These are phyloP conservation scores for Phrynocephalus versicolor DNA, from an alignment of 2,113 vertebrate genomes.

Conservation along the genomic window DNA sequence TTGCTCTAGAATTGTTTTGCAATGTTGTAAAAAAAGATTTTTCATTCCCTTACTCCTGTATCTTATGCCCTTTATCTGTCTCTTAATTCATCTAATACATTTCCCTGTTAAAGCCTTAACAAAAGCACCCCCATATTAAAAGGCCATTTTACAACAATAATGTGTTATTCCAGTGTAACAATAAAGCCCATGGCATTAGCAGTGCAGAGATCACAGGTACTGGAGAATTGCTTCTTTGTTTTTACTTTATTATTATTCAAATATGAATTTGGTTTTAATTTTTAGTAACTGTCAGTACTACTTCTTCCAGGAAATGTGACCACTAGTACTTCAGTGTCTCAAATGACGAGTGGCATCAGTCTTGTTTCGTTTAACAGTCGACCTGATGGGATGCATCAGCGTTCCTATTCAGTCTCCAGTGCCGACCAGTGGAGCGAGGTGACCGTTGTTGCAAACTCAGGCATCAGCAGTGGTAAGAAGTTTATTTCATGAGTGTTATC, in stretches of 20 bases:
- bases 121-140: too few relatives aligned
- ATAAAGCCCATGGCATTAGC: not conserved
- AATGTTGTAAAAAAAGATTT: too few relatives aligned
- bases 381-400: conserved; percentile 93
- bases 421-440: conserved; percentile 98
- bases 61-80: too few relatives aligned
- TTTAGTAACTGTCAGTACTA: conserved; percentile 66
- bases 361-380: conserved; percentile 92
- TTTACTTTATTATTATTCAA: conserved; percentile 3
- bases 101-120: too few relatives aligned
- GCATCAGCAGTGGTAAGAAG: conserved; percentile 91
- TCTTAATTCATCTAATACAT: too few relatives aligned
- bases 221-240: not conserved
- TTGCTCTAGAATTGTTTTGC: too few relatives aligned
- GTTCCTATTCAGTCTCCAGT: conserved; percentile 96
- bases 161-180: not conserved
- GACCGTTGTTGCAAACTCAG: conserved; percentile 95
- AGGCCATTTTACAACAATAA: too few relatives aligned
- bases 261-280: conserved; percentile 25
- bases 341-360: conserved; percentile 92
- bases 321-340: conserved; percentile 87
- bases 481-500: not conserved
- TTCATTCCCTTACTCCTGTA: too few relatives aligned
- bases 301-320: conserved; percentile 85
- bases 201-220: not conserved